Conservation (phyloP, 2,888 invertebrate genomes). For the Pachliopta kotzebuea region DNA sequence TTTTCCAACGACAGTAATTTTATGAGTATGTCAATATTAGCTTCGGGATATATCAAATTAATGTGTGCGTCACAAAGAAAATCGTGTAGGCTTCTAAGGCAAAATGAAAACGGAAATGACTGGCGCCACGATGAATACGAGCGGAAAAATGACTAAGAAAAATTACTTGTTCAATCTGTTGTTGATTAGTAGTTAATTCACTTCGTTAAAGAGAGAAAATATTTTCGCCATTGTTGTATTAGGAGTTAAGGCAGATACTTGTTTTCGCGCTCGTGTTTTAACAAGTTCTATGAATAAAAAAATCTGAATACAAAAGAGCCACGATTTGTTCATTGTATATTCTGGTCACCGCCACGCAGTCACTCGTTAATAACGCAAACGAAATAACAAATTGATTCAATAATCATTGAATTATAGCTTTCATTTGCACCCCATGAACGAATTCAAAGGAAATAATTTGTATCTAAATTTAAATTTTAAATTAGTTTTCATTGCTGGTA, state of each 20-base stretch:
- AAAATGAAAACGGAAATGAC: neutral
- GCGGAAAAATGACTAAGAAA: neutral
- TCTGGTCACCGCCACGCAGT: neutral
- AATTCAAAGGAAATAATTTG: conserved; percentile 8
- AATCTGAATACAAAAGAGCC: neutral
- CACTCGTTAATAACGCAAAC: neutral
- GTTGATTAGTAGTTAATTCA: neutral
- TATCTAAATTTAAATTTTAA: conserved; percentile 1
- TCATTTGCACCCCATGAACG: conserved; percentile 3
- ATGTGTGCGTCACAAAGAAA: neutral
- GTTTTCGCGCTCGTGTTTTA: no score
- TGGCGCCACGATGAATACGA: neutral
- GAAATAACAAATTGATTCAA: conserved; percentile 8
- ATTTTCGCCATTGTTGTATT: neutral
- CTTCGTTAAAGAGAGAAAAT: neutral
- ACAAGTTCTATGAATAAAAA: no score
- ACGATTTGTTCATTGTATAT: neutral
- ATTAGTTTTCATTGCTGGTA: neutral
- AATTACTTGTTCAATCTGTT: neutral
- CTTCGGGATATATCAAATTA: neutral
- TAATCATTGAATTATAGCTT: conserved; percentile 4
- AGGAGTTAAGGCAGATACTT: no score
- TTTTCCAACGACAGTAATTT: neutral
- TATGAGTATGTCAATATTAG: conserved; percentile 2
- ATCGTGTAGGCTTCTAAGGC: neutral